phyloP scores from a whole-genome alignment of 2,113 vertebrate species.

The Ardeotis arabs region DNA sequence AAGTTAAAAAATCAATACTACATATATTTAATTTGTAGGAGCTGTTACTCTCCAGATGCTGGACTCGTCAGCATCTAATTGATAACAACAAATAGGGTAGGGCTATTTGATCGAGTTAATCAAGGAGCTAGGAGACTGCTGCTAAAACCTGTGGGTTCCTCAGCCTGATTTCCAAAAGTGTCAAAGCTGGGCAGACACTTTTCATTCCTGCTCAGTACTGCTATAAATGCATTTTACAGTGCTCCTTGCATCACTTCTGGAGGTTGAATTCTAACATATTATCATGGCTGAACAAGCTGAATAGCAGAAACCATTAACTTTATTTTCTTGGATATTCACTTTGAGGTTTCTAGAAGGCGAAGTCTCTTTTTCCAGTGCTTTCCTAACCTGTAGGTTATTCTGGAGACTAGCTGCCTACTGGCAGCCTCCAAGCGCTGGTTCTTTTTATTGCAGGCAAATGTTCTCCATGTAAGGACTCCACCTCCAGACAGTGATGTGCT shows the following conservation, averaged over 20 bases:
- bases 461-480: background rate
- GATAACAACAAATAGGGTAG: background rate
- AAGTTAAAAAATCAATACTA: background rate
- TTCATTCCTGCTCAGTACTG: background rate
- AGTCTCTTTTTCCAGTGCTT: background rate
- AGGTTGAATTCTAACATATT: background rate
- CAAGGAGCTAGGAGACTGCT: background rate
- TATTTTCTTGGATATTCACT: background rate
- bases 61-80: background rate
- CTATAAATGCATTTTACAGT: background rate
- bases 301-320: background rate
- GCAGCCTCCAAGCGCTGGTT: background rate
- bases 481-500: background rate
- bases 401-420: background rate
- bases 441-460: background rate
- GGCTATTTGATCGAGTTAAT: background rate
- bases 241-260: background rate
- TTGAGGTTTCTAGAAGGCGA: background rate
- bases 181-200: background rate
- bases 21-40: background rate
- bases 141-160: background rate
- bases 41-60: background rate
- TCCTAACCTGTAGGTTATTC: background rate
- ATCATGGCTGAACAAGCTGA: background rate
- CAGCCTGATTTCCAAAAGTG: background rate